Evolutionary conservation across 2,888 invertebrate genomes (phyloP), one percentile per base, ranked within the genome.

Genomic region (Scaptomyza parva): DNA sequence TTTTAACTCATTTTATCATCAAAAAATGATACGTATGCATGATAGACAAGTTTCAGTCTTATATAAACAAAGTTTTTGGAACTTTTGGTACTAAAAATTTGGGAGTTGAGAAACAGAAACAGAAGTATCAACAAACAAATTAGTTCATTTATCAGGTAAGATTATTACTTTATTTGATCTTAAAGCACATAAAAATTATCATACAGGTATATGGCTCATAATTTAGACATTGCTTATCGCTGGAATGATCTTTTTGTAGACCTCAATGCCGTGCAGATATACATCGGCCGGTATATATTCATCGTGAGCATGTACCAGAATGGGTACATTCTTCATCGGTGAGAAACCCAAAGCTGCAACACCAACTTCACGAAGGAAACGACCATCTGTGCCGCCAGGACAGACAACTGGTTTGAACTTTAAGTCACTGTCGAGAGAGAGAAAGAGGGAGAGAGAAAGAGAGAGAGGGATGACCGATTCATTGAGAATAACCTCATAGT

Each of bases 311-410:
- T 99, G 98, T 3, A 98, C 93, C 1, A 96, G 93, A 3, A 97
- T 93, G 0, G 95, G 95, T 0, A 97, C 97, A 86, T 95, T 94
- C 84, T 95, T 95, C 92, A 98, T 96, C 0, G 98, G 98, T 0
- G 97, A 97, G 92, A 99, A 97, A 22, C 98, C 97, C 63, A 98
- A 92, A 0, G 97, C 97, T 2, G 96, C 96, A 54, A 96, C 93
- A 9, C 96, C 97, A 37, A 94, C 88, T 94, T 95, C 82, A 17
- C 98, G 94, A 11, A 98, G 91, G 88, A 94, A 97, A 68, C 97
- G 93, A 84, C 96, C 95, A 90, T 98, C 98, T 0, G 98, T 98
- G n/a, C 95, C 97, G 0, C 96, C 98, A 0, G 97, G 96, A 90
- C 97, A 97, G 60, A 97, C 95, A 78, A 95, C 93, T 51, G 93